Evolutionary conservation across 2,113 vertebrate species (phyloP).

Genomic region (Podarcis muralis): DNA sequence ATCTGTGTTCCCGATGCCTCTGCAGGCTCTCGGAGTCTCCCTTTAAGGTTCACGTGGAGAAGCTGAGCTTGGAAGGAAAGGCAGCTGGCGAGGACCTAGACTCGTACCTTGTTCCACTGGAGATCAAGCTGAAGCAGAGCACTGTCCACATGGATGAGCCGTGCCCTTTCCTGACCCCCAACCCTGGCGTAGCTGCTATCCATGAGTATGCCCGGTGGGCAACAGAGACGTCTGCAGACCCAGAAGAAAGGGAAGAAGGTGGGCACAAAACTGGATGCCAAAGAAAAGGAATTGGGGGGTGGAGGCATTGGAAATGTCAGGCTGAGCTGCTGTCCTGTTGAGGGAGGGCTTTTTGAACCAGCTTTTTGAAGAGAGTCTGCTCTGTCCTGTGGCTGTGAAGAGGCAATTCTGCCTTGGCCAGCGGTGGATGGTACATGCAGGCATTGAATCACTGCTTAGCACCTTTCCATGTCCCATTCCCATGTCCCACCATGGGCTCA

Average conservation of each 20-base stretch:
- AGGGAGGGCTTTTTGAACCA: too few relatives aligned
- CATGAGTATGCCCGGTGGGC: conserved; percentile 91
- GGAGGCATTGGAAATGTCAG: not conserved
- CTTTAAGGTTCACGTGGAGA: conserved; percentile 91
- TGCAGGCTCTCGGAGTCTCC: conserved; percentile 84
- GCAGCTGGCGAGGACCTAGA: conserved; percentile 65
- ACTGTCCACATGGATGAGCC: conserved; percentile 76
- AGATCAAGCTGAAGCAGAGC: conserved; percentile 90
- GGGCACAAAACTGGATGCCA: conserved; percentile 20
- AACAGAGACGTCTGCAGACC: conserved; percentile 61
- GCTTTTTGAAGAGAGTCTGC: too few relatives aligned
- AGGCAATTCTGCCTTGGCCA: not conserved
- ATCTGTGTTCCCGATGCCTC: not conserved
- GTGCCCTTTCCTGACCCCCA: conserved; percentile 85
- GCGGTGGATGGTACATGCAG: not conserved
- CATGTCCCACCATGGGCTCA: not conserved
- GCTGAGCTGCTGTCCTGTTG: too few relatives aligned
- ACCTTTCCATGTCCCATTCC: too few relatives aligned
- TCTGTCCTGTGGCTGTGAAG: not conserved
- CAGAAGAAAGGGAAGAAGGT: conserved; percentile 75
- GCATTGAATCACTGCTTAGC: not conserved
- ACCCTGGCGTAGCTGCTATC: conserved; percentile 82
- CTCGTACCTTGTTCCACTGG: conserved; percentile 83
- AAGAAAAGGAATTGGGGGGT: rapidly evolving
- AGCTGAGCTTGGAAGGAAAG: conserved; percentile 77